Evolutionary conservation across 2,888 invertebrate species (phyloP).

Genomic region (Uropetala carovei): DNA sequence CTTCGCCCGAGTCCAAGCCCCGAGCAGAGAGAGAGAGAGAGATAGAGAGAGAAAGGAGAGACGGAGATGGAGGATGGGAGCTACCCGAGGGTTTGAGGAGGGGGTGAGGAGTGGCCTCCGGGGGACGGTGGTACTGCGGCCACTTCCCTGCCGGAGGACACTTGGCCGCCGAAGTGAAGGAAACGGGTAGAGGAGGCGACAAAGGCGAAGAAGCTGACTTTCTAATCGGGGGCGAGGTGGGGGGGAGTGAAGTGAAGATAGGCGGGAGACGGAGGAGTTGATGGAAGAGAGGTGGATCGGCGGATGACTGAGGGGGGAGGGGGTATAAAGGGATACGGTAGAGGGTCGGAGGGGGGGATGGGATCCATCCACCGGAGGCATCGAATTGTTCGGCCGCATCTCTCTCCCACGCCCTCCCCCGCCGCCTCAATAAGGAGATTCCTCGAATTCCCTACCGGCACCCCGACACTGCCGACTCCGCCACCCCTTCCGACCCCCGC

Average conservation of each 20-base stretch:
- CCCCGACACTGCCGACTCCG: neutral
- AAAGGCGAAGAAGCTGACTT: neutral
- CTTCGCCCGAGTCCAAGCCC: slow-evolving; percentile 2
- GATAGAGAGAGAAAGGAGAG: neutral
- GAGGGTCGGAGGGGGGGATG: neutral
- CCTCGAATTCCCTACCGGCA: slow-evolving; percentile 60
- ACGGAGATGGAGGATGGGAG: neutral
- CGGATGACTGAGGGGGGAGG: neutral
- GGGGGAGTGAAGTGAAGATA: neutral
- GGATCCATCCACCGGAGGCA: slow-evolving; percentile 16
- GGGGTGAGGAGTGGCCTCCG: too few relatives aligned
- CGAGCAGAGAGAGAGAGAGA: neutral
- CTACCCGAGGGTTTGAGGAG: neutral
- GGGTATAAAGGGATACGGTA: neutral
- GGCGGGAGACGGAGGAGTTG: neutral
- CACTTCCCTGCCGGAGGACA: neutral
- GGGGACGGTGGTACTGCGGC: slow-evolving; percentile 8
- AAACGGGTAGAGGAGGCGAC: neutral
- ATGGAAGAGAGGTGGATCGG: neutral
- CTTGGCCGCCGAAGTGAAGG: neutral
- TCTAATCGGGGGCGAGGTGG: neutral
- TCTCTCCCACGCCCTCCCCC: neutral
- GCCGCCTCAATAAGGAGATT: slow-evolving; percentile 59
- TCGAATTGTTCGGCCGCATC: slow-evolving; percentile 39
- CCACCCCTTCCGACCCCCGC: too few relatives aligned